Percentiles rank a stretch among this genome's conserved stretches.
These are phyloP conservation scores for Scaptomyza parva DNA, from an alignment of 2,888 invertebrate species.

Conservation along the genomic window DNA sequence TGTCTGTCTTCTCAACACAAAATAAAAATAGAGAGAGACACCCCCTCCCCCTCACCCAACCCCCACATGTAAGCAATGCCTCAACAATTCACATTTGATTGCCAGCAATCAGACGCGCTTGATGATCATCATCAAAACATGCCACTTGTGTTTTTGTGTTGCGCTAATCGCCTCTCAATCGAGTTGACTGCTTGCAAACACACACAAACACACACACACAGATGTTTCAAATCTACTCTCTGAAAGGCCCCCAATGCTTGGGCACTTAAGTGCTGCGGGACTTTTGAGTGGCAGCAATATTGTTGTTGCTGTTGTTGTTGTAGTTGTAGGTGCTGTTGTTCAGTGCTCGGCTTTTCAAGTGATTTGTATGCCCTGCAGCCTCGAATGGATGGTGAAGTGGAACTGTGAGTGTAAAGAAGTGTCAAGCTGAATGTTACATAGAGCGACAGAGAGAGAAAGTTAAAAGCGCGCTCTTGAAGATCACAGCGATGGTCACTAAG, in stretches of 20 bases:
- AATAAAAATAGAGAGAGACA: not conserved
- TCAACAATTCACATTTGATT: slow-evolving; percentile 70
- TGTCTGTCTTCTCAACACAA: slow-evolving; percentile 49
- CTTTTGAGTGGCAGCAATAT: slow-evolving; percentile 69
- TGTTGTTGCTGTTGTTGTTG: slow-evolving; percentile 12
- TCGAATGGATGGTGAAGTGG: not conserved
- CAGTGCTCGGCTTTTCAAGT: slow-evolving; percentile 58
- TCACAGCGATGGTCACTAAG: slow-evolving; percentile 55
- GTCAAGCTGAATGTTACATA: slow-evolving; percentile 9
- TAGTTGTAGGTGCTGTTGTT: slow-evolving; percentile 63
- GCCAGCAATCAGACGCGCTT: slow-evolving; percentile 70
- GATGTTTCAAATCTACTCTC: slow-evolving; percentile 6
- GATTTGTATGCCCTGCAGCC: slow-evolving; percentile 54
- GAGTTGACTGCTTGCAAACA: slow-evolving; percentile 50
- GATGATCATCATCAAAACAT: slow-evolving; percentile 78
- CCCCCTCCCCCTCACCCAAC: not conserved
- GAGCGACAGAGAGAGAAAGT: not conserved
- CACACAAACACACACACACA: slow-evolving; percentile 24
- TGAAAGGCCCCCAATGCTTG: slow-evolving; percentile 41
- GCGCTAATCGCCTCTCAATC: slow-evolving; percentile 77
- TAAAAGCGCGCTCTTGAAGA: slow-evolving; percentile 44
- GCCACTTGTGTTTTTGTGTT: slow-evolving; percentile 74
- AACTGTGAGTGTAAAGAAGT: slow-evolving; percentile 14
- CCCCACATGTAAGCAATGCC: not conserved
- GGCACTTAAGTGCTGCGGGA: slow-evolving; percentile 71